Conservation (phyloP, 1,140 invertebrate genomes). For the Drosophila novamexicana region DNA sequence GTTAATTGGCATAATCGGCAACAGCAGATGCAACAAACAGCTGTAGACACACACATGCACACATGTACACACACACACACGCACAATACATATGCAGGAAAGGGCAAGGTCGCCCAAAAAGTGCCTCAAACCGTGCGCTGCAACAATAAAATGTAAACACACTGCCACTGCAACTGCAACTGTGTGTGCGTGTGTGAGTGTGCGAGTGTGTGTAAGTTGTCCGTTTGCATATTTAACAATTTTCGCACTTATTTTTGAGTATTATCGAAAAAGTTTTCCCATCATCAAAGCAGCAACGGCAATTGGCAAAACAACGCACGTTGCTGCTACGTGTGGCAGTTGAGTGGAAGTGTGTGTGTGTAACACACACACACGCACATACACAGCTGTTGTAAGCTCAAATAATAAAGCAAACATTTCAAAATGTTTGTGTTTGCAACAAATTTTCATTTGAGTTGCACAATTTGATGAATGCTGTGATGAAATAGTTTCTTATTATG, state of each 20-base stretch:
- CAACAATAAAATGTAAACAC: conserved; percentile 58
- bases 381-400: neutral
- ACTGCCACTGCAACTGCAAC: conserved; percentile 5
- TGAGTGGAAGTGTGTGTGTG: conserved; percentile 1
- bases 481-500: neutral
- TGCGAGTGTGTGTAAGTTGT: conserved; percentile 27
- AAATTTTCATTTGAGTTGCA: conserved; percentile 30
- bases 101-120: conserved; percentile 1
- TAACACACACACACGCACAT: neutral
- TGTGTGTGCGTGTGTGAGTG: neutral
- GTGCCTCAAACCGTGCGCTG: conserved; percentile 33
- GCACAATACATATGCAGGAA: neutral
- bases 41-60: conserved; percentile 2
- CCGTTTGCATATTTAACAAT: conserved; percentile 63
- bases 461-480: conserved; percentile 21
- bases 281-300: conserved; percentile 67
- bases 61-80: neutral
- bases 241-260: conserved; percentile 83
- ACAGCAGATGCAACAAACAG: conserved; percentile 10
- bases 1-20: neutral
- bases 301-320: conserved; percentile 73
- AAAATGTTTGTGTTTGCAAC: conserved; percentile 38
- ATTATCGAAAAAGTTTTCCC: conserved; percentile 82
- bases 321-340: conserved; percentile 61
- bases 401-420: conserved; percentile 15